phyloP scores from a whole-genome alignment of 2,888 invertebrate genomes.

The Litoditis marina region DNA sequence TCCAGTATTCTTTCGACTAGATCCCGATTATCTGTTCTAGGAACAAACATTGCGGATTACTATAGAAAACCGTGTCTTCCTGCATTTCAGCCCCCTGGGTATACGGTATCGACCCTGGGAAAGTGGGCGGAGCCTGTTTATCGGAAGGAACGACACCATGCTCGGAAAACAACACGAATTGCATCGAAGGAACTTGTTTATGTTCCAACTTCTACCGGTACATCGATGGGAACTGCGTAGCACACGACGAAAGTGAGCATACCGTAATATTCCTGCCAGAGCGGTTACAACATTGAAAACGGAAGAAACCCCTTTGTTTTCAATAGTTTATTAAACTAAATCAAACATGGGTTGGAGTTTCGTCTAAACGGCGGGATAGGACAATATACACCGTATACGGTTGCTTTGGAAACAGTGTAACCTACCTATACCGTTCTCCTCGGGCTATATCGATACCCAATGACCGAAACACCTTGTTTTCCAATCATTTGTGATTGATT shows the following conservation, averaged over 20 bases:
- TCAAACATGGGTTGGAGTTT: not conserved
- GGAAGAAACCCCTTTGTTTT: no score
- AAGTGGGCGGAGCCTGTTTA: constrained; percentile 37
- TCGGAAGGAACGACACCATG: constrained; percentile 31
- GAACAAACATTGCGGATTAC: no score
- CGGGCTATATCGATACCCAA: no score
- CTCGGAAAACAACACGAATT: constrained; percentile 39
- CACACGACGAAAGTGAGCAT: constrained; percentile 24
- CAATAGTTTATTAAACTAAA: no score
- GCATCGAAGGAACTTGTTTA: constrained; percentile 48
- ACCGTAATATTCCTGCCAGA: no score
- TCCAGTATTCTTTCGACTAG: constrained; percentile 3
- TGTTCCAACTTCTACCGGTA: constrained; percentile 45
- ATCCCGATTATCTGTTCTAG: no score
- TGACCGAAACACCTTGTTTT: no score
- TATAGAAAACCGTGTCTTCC: no score
- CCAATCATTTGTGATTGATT: no score
- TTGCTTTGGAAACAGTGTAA: no score
- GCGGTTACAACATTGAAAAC: no score
- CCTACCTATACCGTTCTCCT: no score
- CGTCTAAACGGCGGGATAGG: not conserved
- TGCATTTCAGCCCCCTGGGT: not conserved
- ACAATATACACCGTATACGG: not conserved
- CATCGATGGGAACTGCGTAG: constrained; percentile 35
- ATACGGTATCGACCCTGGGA: constrained; percentile 1